Base-by-base conservation (phyloP, 2,113 vertebrate genomes). In the Gallinago jamesoni region DNA sequence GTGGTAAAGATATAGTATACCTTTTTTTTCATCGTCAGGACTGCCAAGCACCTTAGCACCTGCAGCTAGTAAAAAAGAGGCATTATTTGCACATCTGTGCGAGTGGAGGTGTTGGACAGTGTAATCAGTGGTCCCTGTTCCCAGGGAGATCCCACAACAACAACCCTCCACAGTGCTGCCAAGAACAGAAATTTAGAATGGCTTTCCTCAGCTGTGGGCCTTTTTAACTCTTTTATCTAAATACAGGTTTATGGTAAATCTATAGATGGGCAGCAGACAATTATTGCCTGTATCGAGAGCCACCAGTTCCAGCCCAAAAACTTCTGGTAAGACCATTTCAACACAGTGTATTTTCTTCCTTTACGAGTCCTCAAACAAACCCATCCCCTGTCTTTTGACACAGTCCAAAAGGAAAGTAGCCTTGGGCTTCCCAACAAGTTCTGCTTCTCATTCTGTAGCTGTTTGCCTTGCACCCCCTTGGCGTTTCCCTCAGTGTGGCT, bases 221-320 rank as follows among this genome's bases (percentile, higher is more conserved):
- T 81, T 69, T 81, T 85, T 93, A 94, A 89, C 79, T 95, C 85
- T 93, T 68, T 96, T 77, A 11, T 96, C 56, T 91, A 94, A 91
- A 78, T 85, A 87, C 96, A 99, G 99, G 99, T 99, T 97, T 99
- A 99, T 92, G 99, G 98, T 97, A 99, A 99, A 98, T 99, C 98
- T 74, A 98, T 99, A 83, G 99, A 99, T 97, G 99, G 99, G n/a
- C 99, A 99, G 96, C 98, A 99, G 97, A 99, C 99, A 88, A 99
- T 99, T 97, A 99, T 99, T 94, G 99, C 99, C 74, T 99, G 99
- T 96, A 99, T 99, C 64, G 99, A 99, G 98, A 98, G 99, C 90
- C 99, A 99, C 98, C 99, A 99, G 79, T 99, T 99, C 98, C 99
- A 99, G 96, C 99, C 99, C 75, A 99, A 99, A 98, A 99, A 99